Evolutionary conservation across 2,888 invertebrate genomes (phyloP).

Genomic region (Microplitis manilae): DNA sequence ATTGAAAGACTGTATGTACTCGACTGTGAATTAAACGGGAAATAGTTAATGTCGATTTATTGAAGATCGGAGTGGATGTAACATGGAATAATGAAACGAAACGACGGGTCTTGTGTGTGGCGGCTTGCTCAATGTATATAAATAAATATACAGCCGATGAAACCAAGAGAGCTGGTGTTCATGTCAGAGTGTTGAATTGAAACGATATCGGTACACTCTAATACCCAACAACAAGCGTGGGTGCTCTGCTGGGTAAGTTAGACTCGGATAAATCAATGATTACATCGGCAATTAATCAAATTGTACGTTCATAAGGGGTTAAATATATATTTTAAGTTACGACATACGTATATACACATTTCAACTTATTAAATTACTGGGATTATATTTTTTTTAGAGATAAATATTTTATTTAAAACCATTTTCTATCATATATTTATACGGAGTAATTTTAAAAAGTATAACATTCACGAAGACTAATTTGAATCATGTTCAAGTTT

Average conservation of each 20-base stretch:
- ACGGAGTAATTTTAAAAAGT: too few relatives aligned
- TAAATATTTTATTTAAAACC: not conserved
- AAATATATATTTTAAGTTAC: conserved; percentile 20
- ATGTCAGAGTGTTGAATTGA: not conserved
- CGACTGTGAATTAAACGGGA: not conserved
- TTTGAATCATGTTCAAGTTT: too few relatives aligned
- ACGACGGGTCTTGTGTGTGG: conserved; percentile 5
- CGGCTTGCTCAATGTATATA: conserved; percentile 29
- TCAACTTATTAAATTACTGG: conserved; percentile 2
- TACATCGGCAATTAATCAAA: conserved; percentile 55
- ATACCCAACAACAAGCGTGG: conserved; percentile 49
- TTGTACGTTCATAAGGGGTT: conserved; percentile 21
- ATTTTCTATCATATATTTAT: too few relatives aligned
- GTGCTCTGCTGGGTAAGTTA: conserved; percentile 36
- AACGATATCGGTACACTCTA: conserved; percentile 35
- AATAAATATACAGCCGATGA: conserved; percentile 18
- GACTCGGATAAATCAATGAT: conserved; percentile 52
- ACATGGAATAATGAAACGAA: not conserved
- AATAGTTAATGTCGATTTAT: conserved; percentile 1
- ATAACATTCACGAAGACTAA: too few relatives aligned
- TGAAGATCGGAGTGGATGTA: conserved; percentile 1
- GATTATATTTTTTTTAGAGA: not conserved
- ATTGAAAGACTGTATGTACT: not conserved
- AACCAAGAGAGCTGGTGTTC: not conserved
- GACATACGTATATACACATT: not conserved